Evolutionary conservation across 2,113 vertebrate species (phyloP).

Genomic region (Murina feae): DNA sequence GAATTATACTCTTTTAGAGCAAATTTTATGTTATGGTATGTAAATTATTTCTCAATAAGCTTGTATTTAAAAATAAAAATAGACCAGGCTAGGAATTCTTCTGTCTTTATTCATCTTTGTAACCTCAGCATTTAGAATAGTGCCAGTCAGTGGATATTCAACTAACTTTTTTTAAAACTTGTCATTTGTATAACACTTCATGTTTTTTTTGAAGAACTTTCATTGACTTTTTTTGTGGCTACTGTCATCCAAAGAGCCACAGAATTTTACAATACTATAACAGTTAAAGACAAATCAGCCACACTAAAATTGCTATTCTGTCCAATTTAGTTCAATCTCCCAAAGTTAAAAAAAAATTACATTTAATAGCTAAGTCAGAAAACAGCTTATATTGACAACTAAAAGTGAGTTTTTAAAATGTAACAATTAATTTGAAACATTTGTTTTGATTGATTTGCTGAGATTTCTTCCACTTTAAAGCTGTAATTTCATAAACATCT

Average conservation of each 20-base stretch:
- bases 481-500: neutral
- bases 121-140: neutral
- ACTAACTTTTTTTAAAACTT: neutral
- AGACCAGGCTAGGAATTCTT: neutral
- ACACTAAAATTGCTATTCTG: neutral
- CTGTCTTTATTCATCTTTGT: neutral
- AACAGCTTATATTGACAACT: neutral
- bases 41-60: neutral
- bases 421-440: conserved; percentile 25
- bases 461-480: neutral
- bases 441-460: neutral
- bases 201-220: neutral
- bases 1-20: neutral
- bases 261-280: neutral
- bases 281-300: conserved; percentile 4
- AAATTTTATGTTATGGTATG: neutral
- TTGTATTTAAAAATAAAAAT: conserved; percentile 4
- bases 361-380: neutral
- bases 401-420: neutral
- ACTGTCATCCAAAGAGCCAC: neutral
- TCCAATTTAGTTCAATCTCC: neutral
- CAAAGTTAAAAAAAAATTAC: conserved; percentile 18
- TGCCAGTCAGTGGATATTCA: neutral
- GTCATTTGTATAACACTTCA: neutral
- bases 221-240: neutral